Percentiles rank a stretch among this genome's conserved stretches.
phyloP scores from a whole-genome alignment of 2,888 invertebrate species.

The Eugnorisma glareosa region DNA sequence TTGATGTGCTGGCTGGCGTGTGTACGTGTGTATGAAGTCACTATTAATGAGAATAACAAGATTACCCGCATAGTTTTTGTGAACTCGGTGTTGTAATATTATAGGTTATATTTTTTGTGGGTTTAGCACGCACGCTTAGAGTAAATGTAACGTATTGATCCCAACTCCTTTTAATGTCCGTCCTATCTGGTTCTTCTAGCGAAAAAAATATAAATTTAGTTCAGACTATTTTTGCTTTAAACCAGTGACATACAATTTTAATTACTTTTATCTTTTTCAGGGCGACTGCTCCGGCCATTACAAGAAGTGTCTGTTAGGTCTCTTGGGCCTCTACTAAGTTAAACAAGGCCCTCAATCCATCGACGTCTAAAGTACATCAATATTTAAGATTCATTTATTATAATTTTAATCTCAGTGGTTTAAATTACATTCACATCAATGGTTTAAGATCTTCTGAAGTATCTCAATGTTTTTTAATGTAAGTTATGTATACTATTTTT shows the following conservation, averaged over 20 bases:
- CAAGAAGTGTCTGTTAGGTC: slow-evolving; percentile 94
- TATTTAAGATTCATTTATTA: slow-evolving; percentile 48
- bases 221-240: not conserved
- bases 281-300: slow-evolving; percentile 96
- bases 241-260: not conserved
- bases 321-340: slow-evolving; percentile 90
- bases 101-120: too few species aligned
- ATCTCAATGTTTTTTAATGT: slow-evolving; percentile 55
- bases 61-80: too few species aligned
- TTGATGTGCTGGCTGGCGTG: too few species aligned
- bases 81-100: too few species aligned
- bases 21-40: too few species aligned
- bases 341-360: slow-evolving; percentile 28
- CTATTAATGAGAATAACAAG: too few species aligned
- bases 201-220: not conserved
- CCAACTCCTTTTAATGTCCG: too few species aligned
- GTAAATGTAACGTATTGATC: too few species aligned
- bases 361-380: slow-evolving; percentile 43
- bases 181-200: not conserved
- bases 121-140: too few species aligned
- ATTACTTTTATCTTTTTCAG: slow-evolving; percentile 86
- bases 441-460: slow-evolving; percentile 45
- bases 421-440: slow-evolving; percentile 37
- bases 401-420: slow-evolving; percentile 40
- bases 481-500: slow-evolving; percentile 28